Evolutionary conservation across 2,113 vertebrate species (phyloP).

Genomic region (Noctilio leporinus): DNA sequence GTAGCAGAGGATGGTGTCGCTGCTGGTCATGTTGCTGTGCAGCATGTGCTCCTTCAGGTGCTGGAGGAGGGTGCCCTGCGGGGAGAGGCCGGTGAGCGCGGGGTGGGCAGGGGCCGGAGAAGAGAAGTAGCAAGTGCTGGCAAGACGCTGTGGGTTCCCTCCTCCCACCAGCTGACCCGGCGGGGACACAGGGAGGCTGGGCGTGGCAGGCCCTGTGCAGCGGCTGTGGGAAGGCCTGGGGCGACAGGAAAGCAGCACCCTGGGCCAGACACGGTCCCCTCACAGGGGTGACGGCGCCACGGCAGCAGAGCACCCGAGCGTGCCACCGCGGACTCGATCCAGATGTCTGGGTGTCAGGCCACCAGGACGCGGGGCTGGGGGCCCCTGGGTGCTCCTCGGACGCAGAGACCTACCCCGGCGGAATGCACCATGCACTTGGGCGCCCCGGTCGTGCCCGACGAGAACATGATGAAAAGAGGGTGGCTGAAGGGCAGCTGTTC

Average conservation of each 20-base stretch:
- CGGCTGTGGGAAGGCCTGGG: neutral
- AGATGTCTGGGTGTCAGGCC: fast-evolving
- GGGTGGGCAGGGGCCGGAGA: too few relatives aligned
- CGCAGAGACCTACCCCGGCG: slow-evolving; percentile 85
- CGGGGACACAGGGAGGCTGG: fast-evolving
- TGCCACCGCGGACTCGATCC: fast-evolving
- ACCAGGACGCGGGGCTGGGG: fast-evolving
- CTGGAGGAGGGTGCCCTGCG: slow-evolving; percentile 93
- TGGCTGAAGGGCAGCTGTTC: slow-evolving; percentile 96
- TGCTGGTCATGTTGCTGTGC: slow-evolving; percentile 89
- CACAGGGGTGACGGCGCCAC: fast-evolving
- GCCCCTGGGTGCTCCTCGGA: fast-evolving
- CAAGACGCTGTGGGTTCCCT: fast-evolving
- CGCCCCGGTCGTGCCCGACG: slow-evolving; percentile 94
- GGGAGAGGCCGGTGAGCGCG: fast-evolving
- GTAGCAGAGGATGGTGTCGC: slow-evolving; percentile 93
- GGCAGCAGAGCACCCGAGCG: neutral
- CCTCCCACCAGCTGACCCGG: neutral
- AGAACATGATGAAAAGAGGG: slow-evolving; percentile 96
- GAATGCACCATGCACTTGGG: slow-evolving; percentile 99
- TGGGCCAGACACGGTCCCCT: neutral
- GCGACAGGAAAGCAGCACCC: neutral
- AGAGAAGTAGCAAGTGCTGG: too few relatives aligned
- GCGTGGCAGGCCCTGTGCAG: neutral
- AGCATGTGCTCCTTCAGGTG: slow-evolving; percentile 96